Base-by-base conservation (phyloP, 37 sponge, comb jelly and placozoan species). In the Halisarca cf. caerulea region DNA sequence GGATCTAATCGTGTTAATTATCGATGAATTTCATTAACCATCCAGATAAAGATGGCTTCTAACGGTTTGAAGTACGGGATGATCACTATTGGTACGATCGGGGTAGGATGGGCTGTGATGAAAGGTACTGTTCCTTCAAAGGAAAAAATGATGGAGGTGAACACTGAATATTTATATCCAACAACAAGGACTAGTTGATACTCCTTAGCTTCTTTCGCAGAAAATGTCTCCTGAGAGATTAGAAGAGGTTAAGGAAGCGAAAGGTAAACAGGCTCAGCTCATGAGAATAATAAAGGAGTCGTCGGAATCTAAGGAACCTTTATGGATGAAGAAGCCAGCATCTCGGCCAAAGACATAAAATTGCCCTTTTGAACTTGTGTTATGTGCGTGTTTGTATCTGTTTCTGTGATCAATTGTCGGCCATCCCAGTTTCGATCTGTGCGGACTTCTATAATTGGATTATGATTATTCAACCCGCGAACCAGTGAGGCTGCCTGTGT, bases 101-200 rank as follows among this genome's bases (percentile, higher is more conserved):
- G 42, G 3, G 58, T 53, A 8, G 91, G 87, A 28, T 90, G 91
- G 91, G 83, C 57, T 42, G 51, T 82, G 27, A 90, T 90, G 91
- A 83, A 79, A 34, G 36, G 23, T 32, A 82, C 69, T 0, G 40
- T 58, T 0, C 91, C 91, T 18, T 66, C 40, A 34, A 79, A 33
- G 44, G 87, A 90, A 40, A 51, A 82, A 18, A 42, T 90, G 54
- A 9, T 82, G 28, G 73, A 86, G 87, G 91, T 90, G 21, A 34
- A 20, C 64, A 30, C 15, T 62, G 30, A 15, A 8, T 5, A 30
- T 62, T 15, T 62, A 62, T 15, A 20, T 20, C 7, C 25, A 20
- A 15, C 7, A n/a, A n/a, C 18, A n/a, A 62, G 4, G 4, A 30
- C 64, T 28, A n/a, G n/a, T n/a, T n/a, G n/a, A n/a, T n/a, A n/a